phyloP scores from a whole-genome alignment of 2,888 invertebrate genomes.

The Cloeon dipterum region DNA sequence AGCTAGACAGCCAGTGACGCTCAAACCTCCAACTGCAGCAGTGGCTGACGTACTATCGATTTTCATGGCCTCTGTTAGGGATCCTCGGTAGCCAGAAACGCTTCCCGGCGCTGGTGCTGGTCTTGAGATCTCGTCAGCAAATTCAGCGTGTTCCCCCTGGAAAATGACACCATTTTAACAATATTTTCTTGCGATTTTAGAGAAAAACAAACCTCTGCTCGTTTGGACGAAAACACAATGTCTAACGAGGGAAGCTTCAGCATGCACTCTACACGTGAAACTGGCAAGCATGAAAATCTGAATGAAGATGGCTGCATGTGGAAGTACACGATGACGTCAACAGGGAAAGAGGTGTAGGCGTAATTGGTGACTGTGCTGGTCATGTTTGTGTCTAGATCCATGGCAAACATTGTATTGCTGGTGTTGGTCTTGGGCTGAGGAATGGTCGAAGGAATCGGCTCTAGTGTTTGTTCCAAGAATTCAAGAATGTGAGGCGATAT shows the following conservation, averaged over 20 bases:
- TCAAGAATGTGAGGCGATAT: conserved; percentile 93
- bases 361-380: conserved; percentile 48
- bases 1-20: conserved; percentile 87
- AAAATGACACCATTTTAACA: too few species aligned
- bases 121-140: neutral
- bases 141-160: too few species aligned
- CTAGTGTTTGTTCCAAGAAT: conserved; percentile 89
- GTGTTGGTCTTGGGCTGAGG: conserved; percentile 6
- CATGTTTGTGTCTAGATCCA: conserved; percentile 15
- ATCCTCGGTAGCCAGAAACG: neutral
- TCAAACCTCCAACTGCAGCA: conserved; percentile 60
- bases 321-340: conserved; percentile 95
- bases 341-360: conserved; percentile 85
- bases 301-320: conserved; percentile 95
- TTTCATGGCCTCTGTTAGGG: conserved; percentile 2
- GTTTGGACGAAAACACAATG: conserved; percentile 86
- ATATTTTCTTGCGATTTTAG: too few species aligned
- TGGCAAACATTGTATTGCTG: conserved; percentile 12
- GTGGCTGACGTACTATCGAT: conserved; percentile 19
- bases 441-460: conserved; percentile 58
- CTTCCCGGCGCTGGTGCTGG: neutral
- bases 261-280: conserved; percentile 88
- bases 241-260: conserved; percentile 89
- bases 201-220: too few species aligned
- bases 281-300: conserved; percentile 85